phyloP scores from a whole-genome alignment of 53 echinoderm and acorn worm genomes.

The Hippasteria phrygiana region DNA sequence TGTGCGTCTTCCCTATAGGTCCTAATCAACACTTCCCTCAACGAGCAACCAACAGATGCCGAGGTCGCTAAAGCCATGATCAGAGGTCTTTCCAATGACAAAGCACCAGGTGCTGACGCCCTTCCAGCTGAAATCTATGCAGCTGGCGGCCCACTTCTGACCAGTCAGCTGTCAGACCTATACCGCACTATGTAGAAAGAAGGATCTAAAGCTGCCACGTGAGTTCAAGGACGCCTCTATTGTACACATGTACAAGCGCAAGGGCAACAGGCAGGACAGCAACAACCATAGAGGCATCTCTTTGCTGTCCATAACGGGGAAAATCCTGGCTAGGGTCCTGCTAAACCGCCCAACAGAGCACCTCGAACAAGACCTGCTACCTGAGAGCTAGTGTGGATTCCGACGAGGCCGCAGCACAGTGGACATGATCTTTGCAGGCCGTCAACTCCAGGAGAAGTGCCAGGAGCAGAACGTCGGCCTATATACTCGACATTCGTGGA shows the following conservation, averaged over 20 bases:
- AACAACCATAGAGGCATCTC: conserved; percentile 40
- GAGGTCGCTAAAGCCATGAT: conserved; percentile 11
- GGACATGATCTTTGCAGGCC: conserved; percentile 41
- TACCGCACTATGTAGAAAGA: conserved; percentile 13
- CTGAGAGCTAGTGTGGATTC: conserved; percentile 40
- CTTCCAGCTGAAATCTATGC: conserved; percentile 55
- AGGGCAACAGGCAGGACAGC: conserved; percentile 33
- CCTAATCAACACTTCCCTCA: background rate
- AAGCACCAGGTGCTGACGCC: conserved; percentile 60
- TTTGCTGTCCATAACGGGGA: conserved; percentile 37
- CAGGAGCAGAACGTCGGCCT: conserved; percentile 17
- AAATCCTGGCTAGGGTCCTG: background rate
- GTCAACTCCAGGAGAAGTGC: conserved; percentile 52
- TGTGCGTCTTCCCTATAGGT: background rate
- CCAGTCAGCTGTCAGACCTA: background rate
- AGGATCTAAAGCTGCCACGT: background rate
- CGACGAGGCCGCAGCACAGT: background rate
- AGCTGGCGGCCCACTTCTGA: conserved; percentile 10
- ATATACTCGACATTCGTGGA: conserved; percentile 34
- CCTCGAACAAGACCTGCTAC: conserved; percentile 33
- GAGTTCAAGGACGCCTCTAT: conserved; percentile 21
- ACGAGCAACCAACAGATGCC: background rate
- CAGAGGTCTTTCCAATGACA: conserved; percentile 33
- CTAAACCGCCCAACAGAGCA: conserved; percentile 3
- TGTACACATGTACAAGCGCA: conserved; percentile 20